These are phyloP conservation scores for Phasia obesa DNA, from an alignment of 2,888 invertebrate genomes.

Conservation along the genomic window DNA sequence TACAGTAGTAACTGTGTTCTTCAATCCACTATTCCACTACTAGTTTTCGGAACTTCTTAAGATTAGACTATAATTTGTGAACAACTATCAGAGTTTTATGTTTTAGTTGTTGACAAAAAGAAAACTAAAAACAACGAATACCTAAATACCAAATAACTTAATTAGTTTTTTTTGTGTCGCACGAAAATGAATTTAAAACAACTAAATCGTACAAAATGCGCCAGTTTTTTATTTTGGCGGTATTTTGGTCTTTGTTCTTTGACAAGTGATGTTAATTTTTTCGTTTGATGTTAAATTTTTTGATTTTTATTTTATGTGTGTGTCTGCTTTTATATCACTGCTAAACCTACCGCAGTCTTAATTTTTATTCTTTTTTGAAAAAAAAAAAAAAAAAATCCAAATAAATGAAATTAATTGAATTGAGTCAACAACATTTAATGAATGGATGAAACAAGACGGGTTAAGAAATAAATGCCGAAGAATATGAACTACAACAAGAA, in stretches of 20 bases:
- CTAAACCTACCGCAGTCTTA: constrained; percentile 68
- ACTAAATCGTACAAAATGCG: background rate
- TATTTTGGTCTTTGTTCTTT: constrained; percentile 66
- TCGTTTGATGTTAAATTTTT: constrained; percentile 67
- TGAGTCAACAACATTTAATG: constrained; percentile 53
- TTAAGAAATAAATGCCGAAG: background rate
- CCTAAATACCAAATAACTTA: constrained; percentile 65
- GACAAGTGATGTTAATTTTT: constrained; percentile 69
- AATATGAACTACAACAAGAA: constrained; percentile 15
- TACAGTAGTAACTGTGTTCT: too few relatives aligned
- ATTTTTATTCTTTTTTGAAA: constrained; percentile 17
- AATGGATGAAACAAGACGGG: constrained; percentile 21
- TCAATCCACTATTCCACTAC: too few relatives aligned
- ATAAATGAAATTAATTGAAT: constrained; percentile 59
- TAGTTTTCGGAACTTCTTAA: background rate
- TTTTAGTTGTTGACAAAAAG: constrained; percentile 6
- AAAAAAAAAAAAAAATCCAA: constrained; percentile 5
- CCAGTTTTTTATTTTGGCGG: constrained; percentile 42
- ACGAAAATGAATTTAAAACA: constrained; percentile 46
- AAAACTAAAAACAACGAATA: constrained; percentile 11
- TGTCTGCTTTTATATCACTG: constrained; percentile 24
- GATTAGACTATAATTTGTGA: background rate
- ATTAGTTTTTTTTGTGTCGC: constrained; percentile 67
- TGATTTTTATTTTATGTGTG: constrained; percentile 7
- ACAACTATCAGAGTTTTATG: background rate